phyloP scores from a whole-genome alignment of 2,888 invertebrate species.

The Liopterus haemorrhoidalis region DNA sequence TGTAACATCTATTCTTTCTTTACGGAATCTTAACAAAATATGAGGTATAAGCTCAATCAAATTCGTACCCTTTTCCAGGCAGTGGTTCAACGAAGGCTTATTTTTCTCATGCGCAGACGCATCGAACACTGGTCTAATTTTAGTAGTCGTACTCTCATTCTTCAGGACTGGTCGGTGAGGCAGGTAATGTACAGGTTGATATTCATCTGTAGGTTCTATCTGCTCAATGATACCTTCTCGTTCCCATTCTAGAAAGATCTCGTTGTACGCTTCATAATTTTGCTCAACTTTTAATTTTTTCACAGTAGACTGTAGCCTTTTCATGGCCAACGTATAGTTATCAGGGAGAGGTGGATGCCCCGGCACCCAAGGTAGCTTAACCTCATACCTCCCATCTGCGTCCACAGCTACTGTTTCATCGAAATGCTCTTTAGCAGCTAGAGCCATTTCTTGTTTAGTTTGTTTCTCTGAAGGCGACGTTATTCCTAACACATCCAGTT shows the following conservation, averaged over 20 bases:
- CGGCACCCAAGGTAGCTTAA: slow-evolving; percentile 31
- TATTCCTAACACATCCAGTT: slow-evolving; percentile 36
- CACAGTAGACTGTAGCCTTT: slow-evolving; percentile 13
- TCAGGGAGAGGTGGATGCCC: slow-evolving; percentile 27
- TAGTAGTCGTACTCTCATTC: slow-evolving; percentile 27
- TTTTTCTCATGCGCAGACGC: too few relatives aligned
- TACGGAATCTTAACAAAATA: too few relatives aligned
- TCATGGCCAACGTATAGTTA: slow-evolving; percentile 25
- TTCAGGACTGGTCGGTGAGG: too few relatives aligned
- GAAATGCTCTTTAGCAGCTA: slow-evolving; percentile 25
- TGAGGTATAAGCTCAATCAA: too few relatives aligned
- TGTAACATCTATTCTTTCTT: too few relatives aligned
- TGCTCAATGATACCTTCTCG: slow-evolving; percentile 31
- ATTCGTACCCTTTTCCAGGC: too few relatives aligned
- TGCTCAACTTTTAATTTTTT: slow-evolving; percentile 19
- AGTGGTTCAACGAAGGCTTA: too few relatives aligned
- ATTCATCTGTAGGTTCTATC: slow-evolving; percentile 22
- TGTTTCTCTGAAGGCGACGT: slow-evolving; percentile 32
- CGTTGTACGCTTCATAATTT: slow-evolving; percentile 20
- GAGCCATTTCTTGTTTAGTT: slow-evolving; percentile 29
- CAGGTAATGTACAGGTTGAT: too few relatives aligned
- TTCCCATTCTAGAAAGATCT: slow-evolving; percentile 33
- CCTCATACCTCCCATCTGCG: slow-evolving; percentile 31
- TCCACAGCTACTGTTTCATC: slow-evolving; percentile 27
- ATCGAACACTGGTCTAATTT: too few relatives aligned